Conservation (phyloP, 1,140 invertebrate species). For the Bombyx mandarina region DNA sequence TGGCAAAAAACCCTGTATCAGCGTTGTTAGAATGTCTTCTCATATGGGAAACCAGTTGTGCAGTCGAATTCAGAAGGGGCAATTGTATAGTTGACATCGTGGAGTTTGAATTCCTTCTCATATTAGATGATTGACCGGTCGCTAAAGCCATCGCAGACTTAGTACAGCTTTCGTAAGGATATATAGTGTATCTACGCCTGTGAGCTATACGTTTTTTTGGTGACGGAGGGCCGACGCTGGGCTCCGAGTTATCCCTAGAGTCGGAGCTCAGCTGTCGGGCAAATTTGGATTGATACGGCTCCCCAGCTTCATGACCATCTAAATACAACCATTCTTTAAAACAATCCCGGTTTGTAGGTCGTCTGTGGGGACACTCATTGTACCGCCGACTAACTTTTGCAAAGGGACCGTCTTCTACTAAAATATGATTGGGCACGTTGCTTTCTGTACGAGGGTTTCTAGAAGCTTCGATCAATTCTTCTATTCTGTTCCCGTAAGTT, state of each 20-base stretch:
- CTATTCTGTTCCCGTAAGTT: constrained; percentile 43
- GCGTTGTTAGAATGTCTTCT: constrained; percentile 77
- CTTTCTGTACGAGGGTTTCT: constrained; percentile 46
- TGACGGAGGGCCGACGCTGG: constrained; percentile 60
- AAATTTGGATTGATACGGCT: constrained; percentile 62
- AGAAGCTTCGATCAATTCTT: constrained; percentile 51
- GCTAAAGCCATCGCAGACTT: constrained; percentile 63
- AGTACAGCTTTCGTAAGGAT: constrained; percentile 62
- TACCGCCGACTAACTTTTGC: constrained; percentile 56
- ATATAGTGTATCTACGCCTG: constrained; percentile 52
- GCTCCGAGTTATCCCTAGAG: constrained; percentile 66
- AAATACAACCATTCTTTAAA: constrained; percentile 63
- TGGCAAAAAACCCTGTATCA: constrained; percentile 70
- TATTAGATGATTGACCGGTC: constrained; percentile 52
- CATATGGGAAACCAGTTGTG: constrained; percentile 62
- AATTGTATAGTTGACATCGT: constrained; percentile 74
- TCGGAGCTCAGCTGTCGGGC: constrained; percentile 64
- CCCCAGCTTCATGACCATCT: constrained; percentile 49
- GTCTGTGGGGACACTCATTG: constrained; percentile 48
- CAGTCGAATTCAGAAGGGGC: constrained; percentile 62
- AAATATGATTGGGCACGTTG: constrained; percentile 49
- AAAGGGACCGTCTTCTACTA: constrained; percentile 51
- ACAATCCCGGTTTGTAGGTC: constrained; percentile 49
- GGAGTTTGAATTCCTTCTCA: constrained; percentile 73
- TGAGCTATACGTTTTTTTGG: constrained; percentile 55